Evolutionary conservation across 2,797 vertebrate species (phyloP).

Genomic region (Ptychadena robeensis): DNA sequence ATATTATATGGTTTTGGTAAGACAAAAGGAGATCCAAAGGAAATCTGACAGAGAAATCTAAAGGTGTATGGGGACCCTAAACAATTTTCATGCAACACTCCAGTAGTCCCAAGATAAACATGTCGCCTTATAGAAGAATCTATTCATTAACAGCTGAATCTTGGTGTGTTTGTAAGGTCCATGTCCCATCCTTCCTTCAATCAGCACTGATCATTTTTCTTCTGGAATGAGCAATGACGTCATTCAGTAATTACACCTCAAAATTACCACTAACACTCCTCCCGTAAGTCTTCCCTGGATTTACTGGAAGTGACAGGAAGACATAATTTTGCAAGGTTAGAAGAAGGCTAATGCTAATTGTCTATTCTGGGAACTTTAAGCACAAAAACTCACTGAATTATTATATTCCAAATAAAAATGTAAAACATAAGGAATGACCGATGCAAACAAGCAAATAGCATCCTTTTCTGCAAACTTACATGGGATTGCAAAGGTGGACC

Average conservation of each 20-base stretch:
- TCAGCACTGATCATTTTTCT: constrained; percentile 15
- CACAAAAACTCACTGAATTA: neutral
- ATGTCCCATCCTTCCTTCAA: constrained; percentile 17
- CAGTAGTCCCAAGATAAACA: neutral
- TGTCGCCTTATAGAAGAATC: neutral
- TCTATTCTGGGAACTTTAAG: neutral
- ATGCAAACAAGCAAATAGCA: neutral
- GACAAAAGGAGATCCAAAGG: too few relatives aligned
- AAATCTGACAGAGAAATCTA: too few relatives aligned
- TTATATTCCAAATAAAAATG: neutral
- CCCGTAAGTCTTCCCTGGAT: neutral
- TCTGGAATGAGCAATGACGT: constrained; percentile 9
- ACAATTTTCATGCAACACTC: neutral
- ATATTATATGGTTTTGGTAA: too few relatives aligned
- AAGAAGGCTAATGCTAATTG: neutral
- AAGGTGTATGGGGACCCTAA: too few relatives aligned
- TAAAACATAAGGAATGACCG: neutral
- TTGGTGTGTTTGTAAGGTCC: neutral
- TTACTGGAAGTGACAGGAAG: constrained; percentile 22
- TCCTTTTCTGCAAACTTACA: neutral
- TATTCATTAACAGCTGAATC: neutral
- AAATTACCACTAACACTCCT: neutral
- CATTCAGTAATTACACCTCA: constrained; percentile 16
- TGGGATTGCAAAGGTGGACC: neutral
- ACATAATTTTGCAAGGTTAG: constrained; percentile 15